Percentiles rank a stretch among this genome's conserved stretches.
phyloP scores from a whole-genome alignment of 1,140 invertebrate genomes.

The Trissolcus basalis region DNA sequence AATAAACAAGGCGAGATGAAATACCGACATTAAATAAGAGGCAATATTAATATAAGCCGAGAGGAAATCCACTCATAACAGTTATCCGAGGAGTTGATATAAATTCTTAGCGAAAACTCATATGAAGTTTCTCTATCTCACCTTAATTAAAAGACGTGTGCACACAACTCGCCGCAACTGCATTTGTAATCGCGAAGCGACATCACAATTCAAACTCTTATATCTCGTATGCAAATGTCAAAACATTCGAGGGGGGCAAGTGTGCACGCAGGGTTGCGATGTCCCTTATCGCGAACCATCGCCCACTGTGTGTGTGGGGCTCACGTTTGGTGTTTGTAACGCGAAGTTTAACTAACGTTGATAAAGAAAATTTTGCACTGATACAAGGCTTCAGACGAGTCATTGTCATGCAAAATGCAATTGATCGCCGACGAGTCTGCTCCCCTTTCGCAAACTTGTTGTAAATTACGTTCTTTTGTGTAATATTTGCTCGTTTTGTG shows the following conservation, averaged over 20 bases:
- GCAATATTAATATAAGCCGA: neutral
- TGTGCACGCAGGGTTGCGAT: slow-evolving; percentile 20
- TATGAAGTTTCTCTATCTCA: neutral
- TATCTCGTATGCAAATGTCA: slow-evolving; percentile 46
- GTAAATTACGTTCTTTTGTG: slow-evolving; percentile 46
- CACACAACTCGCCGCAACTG: slow-evolving; percentile 6
- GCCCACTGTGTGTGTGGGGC: slow-evolving; percentile 3
- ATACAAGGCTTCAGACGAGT: slow-evolving; percentile 31
- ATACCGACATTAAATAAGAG: no score
- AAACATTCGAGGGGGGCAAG: slow-evolving; percentile 20
- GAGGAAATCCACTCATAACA: neutral
- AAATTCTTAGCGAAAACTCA: neutral
- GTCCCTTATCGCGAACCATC: slow-evolving; percentile 21
- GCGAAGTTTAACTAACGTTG: slow-evolving; percentile 44
- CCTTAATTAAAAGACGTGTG: slow-evolving; percentile 31
- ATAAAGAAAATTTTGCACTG: slow-evolving; percentile 47
- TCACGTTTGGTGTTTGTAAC: slow-evolving; percentile 25
- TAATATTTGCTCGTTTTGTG: slow-evolving; percentile 49
- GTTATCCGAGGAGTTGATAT: neutral
- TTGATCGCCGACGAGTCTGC: slow-evolving; percentile 30
- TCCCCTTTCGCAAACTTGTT: slow-evolving; percentile 14
- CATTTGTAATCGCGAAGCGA: slow-evolving; percentile 21
- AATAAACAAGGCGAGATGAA: no score
- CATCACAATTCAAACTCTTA: slow-evolving; percentile 32
- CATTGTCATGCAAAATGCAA: slow-evolving; percentile 55